Percentiles rank a stretch among this genome's conserved stretches.
Conservation (phyloP, 2,797 vertebrate genomes). For the Hoplostethus atlanticus region DNA sequence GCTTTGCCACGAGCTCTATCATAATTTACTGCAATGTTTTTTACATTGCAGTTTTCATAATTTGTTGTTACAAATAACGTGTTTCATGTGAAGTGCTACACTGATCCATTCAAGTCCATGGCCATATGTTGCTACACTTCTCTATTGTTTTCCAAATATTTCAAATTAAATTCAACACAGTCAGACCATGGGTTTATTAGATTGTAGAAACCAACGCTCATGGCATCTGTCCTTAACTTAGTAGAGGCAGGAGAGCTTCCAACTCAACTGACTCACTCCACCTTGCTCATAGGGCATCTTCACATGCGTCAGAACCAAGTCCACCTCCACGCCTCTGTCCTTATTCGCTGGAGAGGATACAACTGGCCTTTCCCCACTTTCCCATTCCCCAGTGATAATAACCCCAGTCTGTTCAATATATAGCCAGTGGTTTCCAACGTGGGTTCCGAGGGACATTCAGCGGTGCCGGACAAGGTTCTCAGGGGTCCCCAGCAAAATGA, state of each 20-base stretch:
- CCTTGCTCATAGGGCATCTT: conserved; percentile 1
- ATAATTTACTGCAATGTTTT: no score
- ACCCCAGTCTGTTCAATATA: no score
- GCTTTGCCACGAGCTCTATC: no score
- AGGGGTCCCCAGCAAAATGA: conserved; percentile 11
- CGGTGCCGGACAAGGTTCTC: conserved; percentile 22
- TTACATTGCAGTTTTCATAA: no score
- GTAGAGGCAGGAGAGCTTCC: background rate
- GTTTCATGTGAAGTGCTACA: no score
- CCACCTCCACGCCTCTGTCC: background rate
- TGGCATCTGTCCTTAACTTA: background rate
- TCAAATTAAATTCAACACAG: background rate
- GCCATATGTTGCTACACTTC: background rate
- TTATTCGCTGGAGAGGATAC: no score
- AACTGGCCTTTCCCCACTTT: no score
- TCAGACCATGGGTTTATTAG: no score
- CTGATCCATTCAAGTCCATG: background rate
- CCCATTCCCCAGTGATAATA: no score
- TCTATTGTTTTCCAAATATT: background rate
- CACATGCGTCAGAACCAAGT: conserved; percentile 11
- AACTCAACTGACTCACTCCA: background rate
- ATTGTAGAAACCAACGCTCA: no score
- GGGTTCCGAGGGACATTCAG: background rate
- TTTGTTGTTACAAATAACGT: no score
- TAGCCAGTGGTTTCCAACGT: no score